Percentiles rank a stretch among this genome's conserved stretches.
Evolutionary conservation across 23 tunicate species (phyloP).

Genomic region (Botrylloides violaceus): DNA sequence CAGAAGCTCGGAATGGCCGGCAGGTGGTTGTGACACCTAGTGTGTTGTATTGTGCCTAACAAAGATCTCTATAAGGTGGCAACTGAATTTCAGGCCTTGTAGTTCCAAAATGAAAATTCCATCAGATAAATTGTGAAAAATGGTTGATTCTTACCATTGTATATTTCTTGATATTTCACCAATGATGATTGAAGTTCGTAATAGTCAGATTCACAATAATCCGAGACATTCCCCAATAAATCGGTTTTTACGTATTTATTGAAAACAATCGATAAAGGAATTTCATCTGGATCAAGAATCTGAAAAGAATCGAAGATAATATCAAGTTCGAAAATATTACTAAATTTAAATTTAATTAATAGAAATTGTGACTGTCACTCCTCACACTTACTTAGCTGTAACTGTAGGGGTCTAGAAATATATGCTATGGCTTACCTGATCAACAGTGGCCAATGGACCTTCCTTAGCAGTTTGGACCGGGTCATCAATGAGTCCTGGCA

Average conservation of each 20-base stretch:
- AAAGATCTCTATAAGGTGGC: too few species aligned
- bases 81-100: too few species aligned
- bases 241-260: conserved; percentile 21
- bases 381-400: too few species aligned
- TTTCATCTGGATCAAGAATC: conserved; percentile 52
- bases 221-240: conserved; percentile 5
- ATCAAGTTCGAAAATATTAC: neutral
- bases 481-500: conserved; percentile 74
- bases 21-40: too few species aligned
- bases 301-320: neutral
- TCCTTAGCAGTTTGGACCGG: conserved; percentile 26
- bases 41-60: too few species aligned
- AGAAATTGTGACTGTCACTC: too few species aligned
- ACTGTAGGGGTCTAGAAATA: too few species aligned
- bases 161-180: conserved; percentile 23
- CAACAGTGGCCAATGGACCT: conserved; percentile 53
- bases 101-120: too few species aligned
- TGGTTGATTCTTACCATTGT: conserved; percentile 35
- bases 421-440: too few species aligned
- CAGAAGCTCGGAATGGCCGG: too few species aligned
- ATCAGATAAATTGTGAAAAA: too few species aligned
- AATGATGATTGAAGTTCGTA: conserved; percentile 37
- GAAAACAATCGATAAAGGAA: conserved; percentile 41
- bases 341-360: too few species aligned
- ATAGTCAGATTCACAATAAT: conserved; percentile 41